Evolutionary conservation across 2,888 invertebrate species (phyloP).

Genomic region (Rhagonycha lutea): DNA sequence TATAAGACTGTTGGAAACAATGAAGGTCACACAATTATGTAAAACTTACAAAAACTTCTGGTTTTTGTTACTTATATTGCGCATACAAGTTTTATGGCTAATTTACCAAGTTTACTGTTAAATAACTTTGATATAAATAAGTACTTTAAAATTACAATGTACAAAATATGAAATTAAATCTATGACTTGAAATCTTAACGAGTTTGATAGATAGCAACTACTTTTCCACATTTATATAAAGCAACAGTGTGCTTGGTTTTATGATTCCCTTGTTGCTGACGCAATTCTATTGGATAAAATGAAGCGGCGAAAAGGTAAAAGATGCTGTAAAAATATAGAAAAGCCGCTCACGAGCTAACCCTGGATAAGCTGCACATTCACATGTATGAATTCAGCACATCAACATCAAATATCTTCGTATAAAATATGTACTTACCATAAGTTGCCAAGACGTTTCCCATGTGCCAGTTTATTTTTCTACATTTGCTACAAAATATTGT

Average conservation of each 20-base stretch:
- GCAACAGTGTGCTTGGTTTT: conserved; percentile 31
- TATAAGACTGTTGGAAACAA: background rate
- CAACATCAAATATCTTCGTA: conserved; percentile 63
- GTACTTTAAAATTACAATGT: background rate
- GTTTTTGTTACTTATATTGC: background rate
- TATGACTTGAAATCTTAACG: background rate
- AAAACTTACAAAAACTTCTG: background rate
- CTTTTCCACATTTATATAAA: conserved; percentile 3
- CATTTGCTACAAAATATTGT: conserved; percentile 17
- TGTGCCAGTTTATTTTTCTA: conserved; percentile 20
- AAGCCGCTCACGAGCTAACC: conserved; percentile 51
- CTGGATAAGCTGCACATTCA: conserved; percentile 60
- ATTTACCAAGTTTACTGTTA: background rate
- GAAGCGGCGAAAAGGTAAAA: conserved; percentile 40
- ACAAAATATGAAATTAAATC: background rate
- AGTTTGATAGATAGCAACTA: background rate
- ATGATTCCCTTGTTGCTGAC: conserved; percentile 33
- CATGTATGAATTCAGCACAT: conserved; percentile 76
- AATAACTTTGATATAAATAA: background rate
- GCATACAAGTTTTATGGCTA: background rate
- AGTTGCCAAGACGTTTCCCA: conserved; percentile 40
- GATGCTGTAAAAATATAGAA: conserved; percentile 48
- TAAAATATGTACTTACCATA: conserved; percentile 55
- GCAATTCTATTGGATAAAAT: conserved; percentile 42
- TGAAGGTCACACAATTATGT: background rate